Conservation (phyloP, 2,888 invertebrate genomes). For the Xanthorhoe designata region DNA sequence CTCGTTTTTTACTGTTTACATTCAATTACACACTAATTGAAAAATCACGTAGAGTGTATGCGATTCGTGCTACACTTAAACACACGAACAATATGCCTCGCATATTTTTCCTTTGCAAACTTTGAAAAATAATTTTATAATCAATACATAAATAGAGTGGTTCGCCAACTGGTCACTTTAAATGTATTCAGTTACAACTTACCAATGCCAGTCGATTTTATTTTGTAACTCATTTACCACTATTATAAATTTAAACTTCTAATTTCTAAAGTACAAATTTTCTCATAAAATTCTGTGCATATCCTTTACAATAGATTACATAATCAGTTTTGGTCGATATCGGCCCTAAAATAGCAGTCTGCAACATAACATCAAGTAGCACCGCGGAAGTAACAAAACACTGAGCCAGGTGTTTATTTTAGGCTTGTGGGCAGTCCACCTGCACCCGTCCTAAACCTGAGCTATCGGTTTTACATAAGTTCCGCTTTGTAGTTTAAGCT, state of each 20-base stretch:
- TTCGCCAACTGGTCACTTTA: no score
- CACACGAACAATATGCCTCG: no score
- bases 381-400: conserved; percentile 44
- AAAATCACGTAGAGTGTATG: conserved; percentile 49
- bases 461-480: conserved; percentile 69
- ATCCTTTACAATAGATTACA: conserved; percentile 1
- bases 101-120: no score
- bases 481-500: conserved; percentile 57
- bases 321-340: conserved; percentile 23
- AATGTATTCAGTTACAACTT: no score
- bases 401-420: conserved; percentile 50
- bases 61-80: no score
- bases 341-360: conserved; percentile 17
- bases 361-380: conserved; percentile 23
- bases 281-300: no score
- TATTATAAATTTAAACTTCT: no score
- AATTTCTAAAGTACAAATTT: no score
- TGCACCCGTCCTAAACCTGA: conserved; percentile 56
- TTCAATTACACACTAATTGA: conserved; percentile 68
- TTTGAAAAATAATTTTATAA: no score
- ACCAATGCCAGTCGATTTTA: no score
- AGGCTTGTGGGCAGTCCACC: conserved; percentile 49
- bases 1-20: conserved; percentile 57
- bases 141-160: no score
- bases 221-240: no score